Evolutionary conservation across 2,113 vertebrate species (phyloP).

Genomic region (Lipophrys pholis): DNA sequence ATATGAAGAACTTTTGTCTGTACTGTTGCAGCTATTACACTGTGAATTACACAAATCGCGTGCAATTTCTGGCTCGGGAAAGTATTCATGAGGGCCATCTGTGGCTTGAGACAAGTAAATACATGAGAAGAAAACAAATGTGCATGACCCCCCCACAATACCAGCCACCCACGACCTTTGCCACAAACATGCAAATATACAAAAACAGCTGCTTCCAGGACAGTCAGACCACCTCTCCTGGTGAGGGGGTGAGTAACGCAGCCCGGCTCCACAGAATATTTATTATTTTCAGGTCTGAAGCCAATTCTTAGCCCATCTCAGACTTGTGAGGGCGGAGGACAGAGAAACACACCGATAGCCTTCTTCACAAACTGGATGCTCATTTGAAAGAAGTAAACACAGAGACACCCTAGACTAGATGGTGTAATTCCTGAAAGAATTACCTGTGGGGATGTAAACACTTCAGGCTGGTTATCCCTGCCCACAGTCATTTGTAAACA

Average conservation of each 20-base stretch:
- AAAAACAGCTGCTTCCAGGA: slow-evolving; percentile 35
- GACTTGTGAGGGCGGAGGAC: background rate
- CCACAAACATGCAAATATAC: slow-evolving; percentile 47
- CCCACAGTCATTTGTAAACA: too few relatives aligned
- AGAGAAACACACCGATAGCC: slow-evolving; percentile 18
- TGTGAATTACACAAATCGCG: too few relatives aligned
- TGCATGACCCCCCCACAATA: slow-evolving; percentile 14
- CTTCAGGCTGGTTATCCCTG: too few relatives aligned
- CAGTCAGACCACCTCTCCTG: slow-evolving; percentile 28
- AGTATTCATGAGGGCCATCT: slow-evolving; percentile 27
- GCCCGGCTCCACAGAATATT: background rate
- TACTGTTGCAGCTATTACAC: background rate
- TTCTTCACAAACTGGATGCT: slow-evolving; percentile 19
- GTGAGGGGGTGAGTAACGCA: slow-evolving; percentile 10
- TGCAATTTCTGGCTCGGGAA: slow-evolving; percentile 1
- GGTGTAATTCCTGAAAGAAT: too few relatives aligned
- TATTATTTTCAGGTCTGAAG: slow-evolving; percentile 6
- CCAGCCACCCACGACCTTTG: slow-evolving; percentile 38
- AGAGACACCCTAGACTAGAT: too few relatives aligned
- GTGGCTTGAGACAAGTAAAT: slow-evolving; percentile 27
- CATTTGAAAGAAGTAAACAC: too few relatives aligned
- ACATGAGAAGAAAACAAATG: background rate
- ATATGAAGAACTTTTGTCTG: background rate
- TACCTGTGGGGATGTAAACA: too few relatives aligned
- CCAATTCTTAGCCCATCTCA: too few relatives aligned